Evolutionary conservation across 2,888 invertebrate species (phyloP).

Genomic region (Urechis unicinctus): DNA sequence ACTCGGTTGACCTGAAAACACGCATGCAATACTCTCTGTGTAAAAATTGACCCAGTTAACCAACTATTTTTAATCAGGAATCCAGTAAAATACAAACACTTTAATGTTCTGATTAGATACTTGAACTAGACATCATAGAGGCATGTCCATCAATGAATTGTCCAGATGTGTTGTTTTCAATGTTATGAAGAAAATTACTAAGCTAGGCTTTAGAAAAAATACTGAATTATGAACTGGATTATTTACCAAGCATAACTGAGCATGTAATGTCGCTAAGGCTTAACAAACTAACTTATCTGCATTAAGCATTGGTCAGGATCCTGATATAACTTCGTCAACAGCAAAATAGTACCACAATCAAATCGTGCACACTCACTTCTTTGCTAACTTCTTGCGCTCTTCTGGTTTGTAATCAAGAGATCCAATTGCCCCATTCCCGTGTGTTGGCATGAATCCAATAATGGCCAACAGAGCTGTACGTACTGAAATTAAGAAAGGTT

Average conservation of each 20-base stretch:
- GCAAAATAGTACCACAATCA: background rate
- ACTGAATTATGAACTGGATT: too few species aligned
- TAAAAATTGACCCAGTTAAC: too few species aligned
- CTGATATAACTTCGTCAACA: too few species aligned
- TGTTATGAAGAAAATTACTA: background rate
- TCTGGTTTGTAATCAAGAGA: slow-evolving; percentile 81
- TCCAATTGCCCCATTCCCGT: slow-evolving; percentile 83
- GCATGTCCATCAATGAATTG: background rate
- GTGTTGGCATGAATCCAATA: slow-evolving; percentile 87
- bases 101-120: background rate
- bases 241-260: too few species aligned
- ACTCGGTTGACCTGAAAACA: slow-evolving; percentile 56
- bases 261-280: too few species aligned
- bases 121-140: too few species aligned
- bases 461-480: slow-evolving; percentile 84
- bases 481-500: slow-evolving; percentile 54
- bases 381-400: slow-evolving; percentile 73
- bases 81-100: background rate
- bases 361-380: slow-evolving; percentile 55
- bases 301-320: too few species aligned
- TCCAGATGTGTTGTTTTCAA: background rate
- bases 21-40: too few species aligned
- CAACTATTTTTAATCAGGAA: too few species aligned
- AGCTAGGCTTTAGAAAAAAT: background rate
- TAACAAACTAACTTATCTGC: too few species aligned